Percentiles rank a stretch among this genome's conserved stretches.
These are phyloP conservation scores for Macrobrachium nipponense DNA, from an alignment of 1,140 invertebrate genomes.

Conservation along the genomic window DNA sequence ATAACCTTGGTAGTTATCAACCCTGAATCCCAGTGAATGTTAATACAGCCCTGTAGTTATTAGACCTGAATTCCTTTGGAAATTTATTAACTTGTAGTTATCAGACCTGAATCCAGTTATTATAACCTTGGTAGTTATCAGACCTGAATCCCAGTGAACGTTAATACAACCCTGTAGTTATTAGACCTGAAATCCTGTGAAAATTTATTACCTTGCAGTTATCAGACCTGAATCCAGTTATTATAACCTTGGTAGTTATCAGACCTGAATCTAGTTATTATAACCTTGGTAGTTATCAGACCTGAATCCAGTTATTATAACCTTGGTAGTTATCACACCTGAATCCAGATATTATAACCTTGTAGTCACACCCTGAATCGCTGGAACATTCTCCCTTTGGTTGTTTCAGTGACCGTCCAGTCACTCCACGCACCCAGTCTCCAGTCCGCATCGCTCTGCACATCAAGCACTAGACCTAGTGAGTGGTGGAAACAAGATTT, in stretches of 20 bases:
- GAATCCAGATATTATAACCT: background rate
- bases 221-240: background rate
- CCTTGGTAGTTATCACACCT: constrained; percentile 4
- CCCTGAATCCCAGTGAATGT: background rate
- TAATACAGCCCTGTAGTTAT: background rate
- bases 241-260: background rate
- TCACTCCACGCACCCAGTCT: constrained; percentile 44
- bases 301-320: background rate
- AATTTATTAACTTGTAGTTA: background rate
- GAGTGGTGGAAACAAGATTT: constrained; percentile 38
- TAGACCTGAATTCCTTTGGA: no score
- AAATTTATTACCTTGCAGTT: no score
- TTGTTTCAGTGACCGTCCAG: constrained; percentile 49
- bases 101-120: no score
- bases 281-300: constrained; percentile 2
- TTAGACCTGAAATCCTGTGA: no score
- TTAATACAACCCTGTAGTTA: no score
- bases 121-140: no score
- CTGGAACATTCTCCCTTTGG: constrained; percentile 34
- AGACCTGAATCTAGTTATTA: background rate
- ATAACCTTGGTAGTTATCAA: background rate
- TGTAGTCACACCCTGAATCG: background rate
- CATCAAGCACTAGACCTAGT: constrained; percentile 46
- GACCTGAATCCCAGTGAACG: no score
- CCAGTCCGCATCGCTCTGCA: constrained; percentile 50